These are phyloP conservation scores for Stylophora pistillata DNA, from an alignment of 64 coral and sea anemone species.

Conservation along the genomic window DNA sequence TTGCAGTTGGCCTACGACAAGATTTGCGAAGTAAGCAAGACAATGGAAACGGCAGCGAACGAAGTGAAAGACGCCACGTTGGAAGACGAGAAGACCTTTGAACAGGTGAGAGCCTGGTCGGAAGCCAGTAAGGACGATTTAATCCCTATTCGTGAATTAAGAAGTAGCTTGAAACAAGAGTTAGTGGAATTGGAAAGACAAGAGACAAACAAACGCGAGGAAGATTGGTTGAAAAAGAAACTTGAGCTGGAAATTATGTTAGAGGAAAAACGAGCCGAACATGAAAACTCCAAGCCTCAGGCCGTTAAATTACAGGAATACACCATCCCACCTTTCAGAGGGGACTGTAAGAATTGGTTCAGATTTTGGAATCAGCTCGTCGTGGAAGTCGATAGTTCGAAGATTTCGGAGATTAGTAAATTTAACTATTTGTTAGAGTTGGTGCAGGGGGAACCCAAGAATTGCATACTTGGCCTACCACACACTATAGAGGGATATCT, in stretches of 20 bases:
- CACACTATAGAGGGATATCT: conserved; percentile 11
- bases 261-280: neutral
- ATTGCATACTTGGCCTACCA: conserved; percentile 8
- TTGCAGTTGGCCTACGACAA: conserved; percentile 19
- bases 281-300: conserved; percentile 22
- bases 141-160: neutral
- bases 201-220: conserved; percentile 17
- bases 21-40: neutral
- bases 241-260: conserved; percentile 33
- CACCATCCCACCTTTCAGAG: conserved; percentile 56
- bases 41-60: conserved; percentile 25
- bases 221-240: conserved; percentile 53
- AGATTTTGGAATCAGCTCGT: conserved; percentile 77
- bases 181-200: conserved; percentile 34
- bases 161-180: neutral
- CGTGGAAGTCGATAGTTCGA: conserved; percentile 67
- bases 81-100: conserved; percentile 25
- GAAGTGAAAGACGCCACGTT: conserved; percentile 31
- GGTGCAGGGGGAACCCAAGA: conserved; percentile 25
- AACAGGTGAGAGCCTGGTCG: conserved; percentile 41
- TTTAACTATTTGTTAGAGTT: conserved; percentile 68
- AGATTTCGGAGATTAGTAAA: conserved; percentile 70
- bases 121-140: neutral
- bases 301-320: conserved; percentile 84
- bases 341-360: conserved; percentile 71